Base-by-base conservation (phyloP, 1,140 invertebrate species). In the Calephelis virginiensis region DNA sequence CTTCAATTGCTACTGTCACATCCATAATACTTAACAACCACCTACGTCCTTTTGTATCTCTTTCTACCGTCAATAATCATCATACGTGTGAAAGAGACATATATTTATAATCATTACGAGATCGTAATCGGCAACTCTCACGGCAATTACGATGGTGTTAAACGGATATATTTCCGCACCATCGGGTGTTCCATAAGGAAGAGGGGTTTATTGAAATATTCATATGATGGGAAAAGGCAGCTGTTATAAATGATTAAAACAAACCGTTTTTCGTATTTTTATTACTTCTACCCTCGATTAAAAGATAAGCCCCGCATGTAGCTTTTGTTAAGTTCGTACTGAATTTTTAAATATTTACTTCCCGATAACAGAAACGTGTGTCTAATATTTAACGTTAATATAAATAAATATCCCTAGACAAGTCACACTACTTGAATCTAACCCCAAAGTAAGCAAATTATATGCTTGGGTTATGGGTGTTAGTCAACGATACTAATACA, bases 61-160 rank as follows among this genome's bases (percentile, higher is more conserved):
- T 74, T 71, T 76, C 63, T 9, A n/a, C 17, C 48, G 37, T 47
- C 37, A 46, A 17, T 40, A 66, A 66, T 62, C 49, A 37, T 10
- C 17, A 9, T 12, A 67, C 17, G 67, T 65, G 56, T 12, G 67
- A 81, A 71, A 46, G 70, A 69, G 78, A 81, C 14, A 43, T 45
- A 13, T 63, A 66, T 64, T 64, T 59, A 72, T 80, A 81, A 80
- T 73, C 74, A 63, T 69, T 70, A 74, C 71, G 67, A 77, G 68
- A 71, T 67, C 69, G 47, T 59, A 65, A 65, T 67, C 67, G 66
- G 68, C 64, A 66, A 71, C 72, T 85, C 83, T 78, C 83, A 88
- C 81, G 83, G 75, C 73, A 80, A 85, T 88, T 82, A 83, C 73
- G 72, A 72, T 63, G 66, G 76, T 82, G 81, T 81, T 43, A 43